Percentiles rank a stretch among this genome's conserved stretches.
phyloP scores from a whole-genome alignment of 1,140 invertebrate species.

The Trachymyrmex cornetzi region DNA sequence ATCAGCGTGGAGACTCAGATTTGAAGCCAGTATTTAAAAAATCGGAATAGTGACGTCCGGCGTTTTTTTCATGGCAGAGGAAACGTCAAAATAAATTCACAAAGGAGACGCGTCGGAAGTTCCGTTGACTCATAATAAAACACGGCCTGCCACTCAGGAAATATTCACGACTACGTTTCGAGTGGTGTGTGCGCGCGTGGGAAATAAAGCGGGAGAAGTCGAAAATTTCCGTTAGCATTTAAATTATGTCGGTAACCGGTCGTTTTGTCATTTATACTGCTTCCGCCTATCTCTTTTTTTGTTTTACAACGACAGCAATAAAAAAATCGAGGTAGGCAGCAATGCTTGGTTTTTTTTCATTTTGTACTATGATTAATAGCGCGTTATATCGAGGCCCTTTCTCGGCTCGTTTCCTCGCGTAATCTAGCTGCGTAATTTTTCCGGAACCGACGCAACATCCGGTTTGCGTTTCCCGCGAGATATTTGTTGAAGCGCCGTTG shows the following conservation, averaged over 20 bases:
- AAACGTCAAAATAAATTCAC: slow-evolving; percentile 59
- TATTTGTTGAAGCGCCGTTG: slow-evolving; percentile 47
- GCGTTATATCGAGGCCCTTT: slow-evolving; percentile 31
- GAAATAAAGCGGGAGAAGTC: slow-evolving; percentile 51
- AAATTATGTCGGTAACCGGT: slow-evolving; percentile 53
- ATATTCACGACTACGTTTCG: slow-evolving; percentile 22
- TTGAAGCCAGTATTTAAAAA: slow-evolving; percentile 18
- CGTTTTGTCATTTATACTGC: slow-evolving; percentile 53
- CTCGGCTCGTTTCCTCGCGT: slow-evolving; percentile 59
- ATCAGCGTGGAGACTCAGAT: slow-evolving; percentile 6
- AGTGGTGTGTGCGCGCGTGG: not conserved
- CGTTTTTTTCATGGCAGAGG: slow-evolving; percentile 28
- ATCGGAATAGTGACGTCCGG: slow-evolving; percentile 19
- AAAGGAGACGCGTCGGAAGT: slow-evolving; percentile 56
- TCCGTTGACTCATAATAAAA: slow-evolving; percentile 52
- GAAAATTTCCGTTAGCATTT: slow-evolving; percentile 58
- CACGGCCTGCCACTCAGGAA: slow-evolving; percentile 47
- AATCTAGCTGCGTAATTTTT: slow-evolving; percentile 54
- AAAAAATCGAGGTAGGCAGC: slow-evolving; percentile 38
- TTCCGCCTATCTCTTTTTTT: slow-evolving; percentile 21
- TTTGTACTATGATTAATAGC: slow-evolving; percentile 49
- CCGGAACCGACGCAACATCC: slow-evolving; percentile 44
- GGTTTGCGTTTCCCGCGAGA: slow-evolving; percentile 42
- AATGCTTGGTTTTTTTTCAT: not conserved
- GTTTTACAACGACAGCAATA: slow-evolving; percentile 31